Evolutionary conservation across 2,797 vertebrate genomes (phyloP), one percentile per base, ranked within the genome.

Genomic region (Setipinna tenuifilis): DNA sequence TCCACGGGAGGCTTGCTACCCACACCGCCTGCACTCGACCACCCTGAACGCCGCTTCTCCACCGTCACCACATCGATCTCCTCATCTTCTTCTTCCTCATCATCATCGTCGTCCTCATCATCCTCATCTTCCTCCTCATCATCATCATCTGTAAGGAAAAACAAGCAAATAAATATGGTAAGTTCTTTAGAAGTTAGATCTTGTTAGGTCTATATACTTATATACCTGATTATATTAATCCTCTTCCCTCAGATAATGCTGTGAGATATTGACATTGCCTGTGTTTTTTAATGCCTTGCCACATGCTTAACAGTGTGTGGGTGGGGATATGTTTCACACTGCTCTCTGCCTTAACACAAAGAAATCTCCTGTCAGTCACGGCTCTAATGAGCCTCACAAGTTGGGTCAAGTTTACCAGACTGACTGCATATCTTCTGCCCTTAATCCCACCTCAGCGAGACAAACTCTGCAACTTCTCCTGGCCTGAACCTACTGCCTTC

Each of bases 11-110:
- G 91, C 88, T 94, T 10, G 93, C 90, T 89, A 93, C 93, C 48
- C 90, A 93, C 2, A 0, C 31, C 91, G 3, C 88, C 87, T 0
- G 83, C 58, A 6, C 85, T 84, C 88, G 83, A 81, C 84, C 58
- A 75, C 3, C 89, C 89, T 6, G 88, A 96, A 28, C 97, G 97
- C 87, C 98, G 96, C 93, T 99, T 99, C 75, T 98, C 98, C 82
- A 99, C 98, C 1, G 98, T 99, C 0, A 99, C 98, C 2, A 99
- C 98, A 6, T 99, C 98, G 0, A 99, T 99, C 93, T 99, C 98
- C 86, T 98, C 98, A 0, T 99, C 98, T 0, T 99, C 98, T 0
- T 99, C 98, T 0, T 98, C 97, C 0, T 97, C 97, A 0, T 96
- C 95, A 0, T 96, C 96, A 0, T 97, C 96, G 0, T 97, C 98